phyloP scores from a whole-genome alignment of 2,113 vertebrate genomes.

The Equus przewalskii region DNA sequence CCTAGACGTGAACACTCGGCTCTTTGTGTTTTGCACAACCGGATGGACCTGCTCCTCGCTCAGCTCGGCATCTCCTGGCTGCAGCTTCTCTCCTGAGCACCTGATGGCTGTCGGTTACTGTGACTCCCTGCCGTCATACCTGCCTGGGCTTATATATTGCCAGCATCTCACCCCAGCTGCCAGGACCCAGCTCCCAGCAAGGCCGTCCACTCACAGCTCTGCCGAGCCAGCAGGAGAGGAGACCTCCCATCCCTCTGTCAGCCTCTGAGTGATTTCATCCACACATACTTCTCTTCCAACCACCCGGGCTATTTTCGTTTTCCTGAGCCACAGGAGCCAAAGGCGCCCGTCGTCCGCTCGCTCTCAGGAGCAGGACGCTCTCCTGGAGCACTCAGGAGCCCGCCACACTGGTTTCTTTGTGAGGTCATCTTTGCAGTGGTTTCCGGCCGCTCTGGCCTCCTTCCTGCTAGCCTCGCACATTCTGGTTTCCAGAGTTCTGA shows the following conservation, averaged over 20 bases:
- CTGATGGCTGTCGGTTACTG: background rate
- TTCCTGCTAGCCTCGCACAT: conserved; percentile 30
- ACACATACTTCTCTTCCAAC: background rate
- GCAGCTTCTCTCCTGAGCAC: background rate
- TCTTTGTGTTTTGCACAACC: conserved; percentile 47
- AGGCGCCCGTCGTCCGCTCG: background rate
- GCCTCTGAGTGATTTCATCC: conserved; percentile 41
- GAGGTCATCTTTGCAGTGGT: conserved; percentile 6
- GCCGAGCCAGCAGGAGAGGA: conserved; percentile 51
- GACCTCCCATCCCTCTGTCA: conserved; percentile 18
- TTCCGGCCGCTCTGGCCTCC: conserved; percentile 53
- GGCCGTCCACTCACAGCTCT: background rate
- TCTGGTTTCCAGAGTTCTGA: conserved; percentile 48
- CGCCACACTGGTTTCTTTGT: conserved; percentile 35
- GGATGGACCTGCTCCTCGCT: background rate
- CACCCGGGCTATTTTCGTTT: background rate
- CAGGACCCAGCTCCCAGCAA: background rate
- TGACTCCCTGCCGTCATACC: conserved; percentile 30
- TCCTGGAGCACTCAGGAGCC: background rate
- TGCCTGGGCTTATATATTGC: conserved; percentile 20
- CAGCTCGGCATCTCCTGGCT: background rate
- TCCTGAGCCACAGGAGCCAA: background rate
- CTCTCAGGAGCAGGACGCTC: background rate
- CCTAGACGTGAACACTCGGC: conserved; percentile 7
- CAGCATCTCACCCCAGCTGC: background rate